Percentiles rank a stretch among this genome's conserved stretches.
Evolutionary conservation across 2,113 vertebrate genomes (phyloP).

Genomic region (Macquaria ambigua): DNA sequence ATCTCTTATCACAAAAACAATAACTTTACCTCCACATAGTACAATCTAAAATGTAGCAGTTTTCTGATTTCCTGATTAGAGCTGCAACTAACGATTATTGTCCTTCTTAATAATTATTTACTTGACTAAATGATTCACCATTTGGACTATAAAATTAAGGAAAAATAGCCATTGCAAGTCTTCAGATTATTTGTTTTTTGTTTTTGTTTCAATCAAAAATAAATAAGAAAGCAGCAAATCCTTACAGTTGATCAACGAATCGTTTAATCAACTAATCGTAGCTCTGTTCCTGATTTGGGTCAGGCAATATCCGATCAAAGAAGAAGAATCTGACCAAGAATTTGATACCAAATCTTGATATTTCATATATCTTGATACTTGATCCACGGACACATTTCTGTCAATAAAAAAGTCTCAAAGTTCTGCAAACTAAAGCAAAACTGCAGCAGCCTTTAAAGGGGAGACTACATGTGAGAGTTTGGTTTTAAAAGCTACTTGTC

Average conservation of each 20-base stretch:
- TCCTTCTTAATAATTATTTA: neutral
- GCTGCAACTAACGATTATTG: too few species aligned
- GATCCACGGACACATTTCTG: neutral
- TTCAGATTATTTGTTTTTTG: too few species aligned
- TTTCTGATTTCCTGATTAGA: too few species aligned
- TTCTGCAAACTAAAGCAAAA: neutral
- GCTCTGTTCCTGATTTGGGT: neutral
- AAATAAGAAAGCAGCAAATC: too few species aligned
- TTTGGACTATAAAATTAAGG: neutral
- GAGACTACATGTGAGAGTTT: neutral
- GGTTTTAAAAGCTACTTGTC: neutral
- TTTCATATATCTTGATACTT: neutral
- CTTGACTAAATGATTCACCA: neutral
- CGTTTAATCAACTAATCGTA: too few species aligned
- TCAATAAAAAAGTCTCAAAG: neutral
- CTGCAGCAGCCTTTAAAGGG: neutral
- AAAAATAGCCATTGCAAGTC: too few species aligned
- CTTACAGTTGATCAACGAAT: neutral
- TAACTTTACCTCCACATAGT: neutral
- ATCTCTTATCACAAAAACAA: neutral
- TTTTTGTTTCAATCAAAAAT: neutral
- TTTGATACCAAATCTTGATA: neutral
- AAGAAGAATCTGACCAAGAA: neutral
- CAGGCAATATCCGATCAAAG: neutral
- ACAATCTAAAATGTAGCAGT: too few species aligned